Conservation (phyloP, 2,888 invertebrate genomes). For the Yponomeuta cagnagella region DNA sequence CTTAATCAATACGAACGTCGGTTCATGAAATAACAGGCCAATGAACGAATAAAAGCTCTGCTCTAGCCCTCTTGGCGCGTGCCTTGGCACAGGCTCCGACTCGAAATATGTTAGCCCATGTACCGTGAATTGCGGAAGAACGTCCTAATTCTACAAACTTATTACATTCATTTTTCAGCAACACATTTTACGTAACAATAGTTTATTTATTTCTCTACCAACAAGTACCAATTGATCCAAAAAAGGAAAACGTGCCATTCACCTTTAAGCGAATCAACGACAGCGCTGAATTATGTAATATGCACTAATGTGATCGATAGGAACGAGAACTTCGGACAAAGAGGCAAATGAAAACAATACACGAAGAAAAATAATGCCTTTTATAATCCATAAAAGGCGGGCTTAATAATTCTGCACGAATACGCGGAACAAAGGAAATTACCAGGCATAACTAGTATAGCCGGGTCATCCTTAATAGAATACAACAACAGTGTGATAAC, state of each 20-base stretch:
- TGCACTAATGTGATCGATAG: conserved; percentile 24
- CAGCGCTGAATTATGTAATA: conserved; percentile 38
- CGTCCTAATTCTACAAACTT: background rate
- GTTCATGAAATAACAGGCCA: conserved; percentile 51
- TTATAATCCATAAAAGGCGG: background rate
- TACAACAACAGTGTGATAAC: background rate
- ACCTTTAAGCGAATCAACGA: background rate
- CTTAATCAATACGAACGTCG: conserved; percentile 66
- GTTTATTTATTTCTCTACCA: background rate
- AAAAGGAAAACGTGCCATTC: too few species aligned
- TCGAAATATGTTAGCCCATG: background rate
- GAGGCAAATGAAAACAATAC: background rate
- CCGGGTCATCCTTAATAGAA: background rate
- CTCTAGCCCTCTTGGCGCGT: background rate
- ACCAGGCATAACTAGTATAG: conserved; percentile 14
- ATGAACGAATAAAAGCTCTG: conserved; percentile 29
- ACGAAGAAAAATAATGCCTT: background rate
- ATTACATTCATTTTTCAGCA: background rate
- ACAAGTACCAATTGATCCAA: background rate
- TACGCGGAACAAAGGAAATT: conserved; percentile 21
- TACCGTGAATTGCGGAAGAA: background rate
- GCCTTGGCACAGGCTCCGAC: conserved; percentile 8
- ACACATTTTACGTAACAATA: background rate
- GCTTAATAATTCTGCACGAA: conserved; percentile 15
- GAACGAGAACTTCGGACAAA: conserved; percentile 1